Percentiles rank a stretch among this genome's conserved stretches.
Conservation (phyloP, 1,140 invertebrate genomes). For the Drosophila burlai region DNA sequence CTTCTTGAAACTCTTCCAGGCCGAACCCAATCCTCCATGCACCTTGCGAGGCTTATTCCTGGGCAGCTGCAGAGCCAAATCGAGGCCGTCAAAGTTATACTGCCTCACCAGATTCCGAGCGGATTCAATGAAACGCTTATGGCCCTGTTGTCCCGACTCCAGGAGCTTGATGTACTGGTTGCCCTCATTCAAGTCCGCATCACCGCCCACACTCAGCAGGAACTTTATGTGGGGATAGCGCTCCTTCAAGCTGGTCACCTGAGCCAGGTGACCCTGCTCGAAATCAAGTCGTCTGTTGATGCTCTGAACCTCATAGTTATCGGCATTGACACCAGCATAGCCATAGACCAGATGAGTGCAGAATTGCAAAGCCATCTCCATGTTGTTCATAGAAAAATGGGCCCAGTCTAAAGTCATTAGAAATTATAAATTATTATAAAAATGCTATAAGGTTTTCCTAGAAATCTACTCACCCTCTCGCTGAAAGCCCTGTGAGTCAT, state of each 20-base stretch:
- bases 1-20: slow-evolving; percentile 91
- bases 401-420: slow-evolving; percentile 88
- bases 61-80: slow-evolving; percentile 94
- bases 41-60: slow-evolving; percentile 91
- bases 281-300: slow-evolving; percentile 90
- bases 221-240: slow-evolving; percentile 91
- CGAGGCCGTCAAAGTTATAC: slow-evolving; percentile 93
- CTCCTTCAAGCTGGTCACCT: slow-evolving; percentile 89
- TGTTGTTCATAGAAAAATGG: slow-evolving; percentile 90
- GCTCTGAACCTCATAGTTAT: slow-evolving; percentile 89
- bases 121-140: slow-evolving; percentile 90
- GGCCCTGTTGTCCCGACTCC: slow-evolving; percentile 89
- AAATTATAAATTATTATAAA: not conserved
- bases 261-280: slow-evolving; percentile 89
- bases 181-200: slow-evolving; percentile 88
- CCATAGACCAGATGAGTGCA: slow-evolving; percentile 96
- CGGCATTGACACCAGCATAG: slow-evolving; percentile 91
- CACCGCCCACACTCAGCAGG: slow-evolving; percentile 92
- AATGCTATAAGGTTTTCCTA: not conserved
- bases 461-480: slow-evolving; percentile 55
- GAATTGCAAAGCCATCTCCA: slow-evolving; percentile 90
- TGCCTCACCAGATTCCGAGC: slow-evolving; percentile 89
- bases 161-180: slow-evolving; percentile 85
- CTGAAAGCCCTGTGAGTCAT: slow-evolving; percentile 66
- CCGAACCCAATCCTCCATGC: slow-evolving; percentile 87